These are phyloP conservation scores for Rhopalosiphum maidis DNA, from an alignment of 1,140 invertebrate species.

Conservation along the genomic window DNA sequence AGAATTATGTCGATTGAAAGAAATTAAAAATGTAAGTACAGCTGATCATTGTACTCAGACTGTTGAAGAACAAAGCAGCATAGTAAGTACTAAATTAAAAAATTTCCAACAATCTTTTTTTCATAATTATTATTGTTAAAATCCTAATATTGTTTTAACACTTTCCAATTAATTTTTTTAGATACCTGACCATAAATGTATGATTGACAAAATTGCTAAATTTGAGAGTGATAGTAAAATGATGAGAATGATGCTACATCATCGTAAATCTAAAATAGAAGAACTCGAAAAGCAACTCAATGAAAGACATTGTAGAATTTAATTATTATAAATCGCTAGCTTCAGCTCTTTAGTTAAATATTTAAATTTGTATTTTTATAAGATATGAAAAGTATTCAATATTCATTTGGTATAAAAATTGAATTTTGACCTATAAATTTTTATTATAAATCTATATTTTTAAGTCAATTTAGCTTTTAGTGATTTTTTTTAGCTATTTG, in stretches of 20 bases:
- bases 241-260: slow-evolving; percentile 42
- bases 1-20: slow-evolving; percentile 21
- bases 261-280: slow-evolving; percentile 47
- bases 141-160: neutral
- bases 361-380: neutral
- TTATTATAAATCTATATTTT: neutral
- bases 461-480: neutral
- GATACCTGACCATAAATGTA: neutral
- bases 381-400: neutral
- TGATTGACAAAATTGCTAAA: slow-evolving; percentile 14
- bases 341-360: neutral
- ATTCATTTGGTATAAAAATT: neutral
- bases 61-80: slow-evolving; percentile 8
- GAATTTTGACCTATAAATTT: neutral
- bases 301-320: neutral
- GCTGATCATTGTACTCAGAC: slow-evolving; percentile 20
- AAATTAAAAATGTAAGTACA: slow-evolving; percentile 20
- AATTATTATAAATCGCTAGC: neutral
- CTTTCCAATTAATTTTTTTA: neutral
- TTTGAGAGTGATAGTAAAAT: slow-evolving; percentile 33
- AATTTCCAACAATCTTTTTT: neutral
- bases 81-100: neutral
- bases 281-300: slow-evolving; percentile 38
- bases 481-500: too few species aligned
- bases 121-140: too few species aligned